These are phyloP conservation scores for Pongo pygmaeus DNA, from an alignment of 2,113 vertebrate species.

Conservation along the genomic window DNA sequence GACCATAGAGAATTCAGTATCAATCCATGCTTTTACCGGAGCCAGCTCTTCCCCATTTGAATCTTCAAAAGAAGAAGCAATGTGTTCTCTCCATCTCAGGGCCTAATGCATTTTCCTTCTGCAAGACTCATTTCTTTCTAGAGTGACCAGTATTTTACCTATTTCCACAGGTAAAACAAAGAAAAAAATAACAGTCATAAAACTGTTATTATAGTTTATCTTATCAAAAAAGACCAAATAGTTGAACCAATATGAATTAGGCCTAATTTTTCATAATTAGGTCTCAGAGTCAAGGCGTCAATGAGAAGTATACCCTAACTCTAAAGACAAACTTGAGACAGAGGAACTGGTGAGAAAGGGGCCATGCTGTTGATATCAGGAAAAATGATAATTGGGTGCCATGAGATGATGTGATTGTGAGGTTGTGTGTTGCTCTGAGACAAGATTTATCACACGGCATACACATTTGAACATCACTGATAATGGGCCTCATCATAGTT, in stretches of 20 bases:
- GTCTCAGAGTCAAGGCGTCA: background rate
- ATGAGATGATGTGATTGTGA: background rate
- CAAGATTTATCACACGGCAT: background rate
- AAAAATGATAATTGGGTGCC: background rate
- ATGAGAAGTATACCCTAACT: background rate
- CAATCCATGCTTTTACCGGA: background rate
- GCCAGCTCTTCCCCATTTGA: background rate
- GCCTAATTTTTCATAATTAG: background rate
- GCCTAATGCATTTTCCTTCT: background rate
- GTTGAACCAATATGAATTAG: background rate
- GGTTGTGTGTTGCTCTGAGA: background rate
- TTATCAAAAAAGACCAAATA: background rate
- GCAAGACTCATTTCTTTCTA: background rate
- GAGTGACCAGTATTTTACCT: background rate
- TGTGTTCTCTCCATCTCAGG: background rate
- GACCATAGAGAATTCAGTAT: background rate
- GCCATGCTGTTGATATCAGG: background rate
- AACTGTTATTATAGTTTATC: background rate
- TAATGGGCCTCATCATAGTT: background rate
- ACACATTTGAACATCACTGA: accelerated
- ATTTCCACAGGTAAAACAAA: background rate
- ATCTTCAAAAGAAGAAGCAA: background rate
- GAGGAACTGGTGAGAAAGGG: background rate
- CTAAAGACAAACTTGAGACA: background rate
- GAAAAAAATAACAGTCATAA: background rate